phyloP scores from a whole-genome alignment of 2,888 invertebrate genomes.

The Drosophila sordidula region DNA sequence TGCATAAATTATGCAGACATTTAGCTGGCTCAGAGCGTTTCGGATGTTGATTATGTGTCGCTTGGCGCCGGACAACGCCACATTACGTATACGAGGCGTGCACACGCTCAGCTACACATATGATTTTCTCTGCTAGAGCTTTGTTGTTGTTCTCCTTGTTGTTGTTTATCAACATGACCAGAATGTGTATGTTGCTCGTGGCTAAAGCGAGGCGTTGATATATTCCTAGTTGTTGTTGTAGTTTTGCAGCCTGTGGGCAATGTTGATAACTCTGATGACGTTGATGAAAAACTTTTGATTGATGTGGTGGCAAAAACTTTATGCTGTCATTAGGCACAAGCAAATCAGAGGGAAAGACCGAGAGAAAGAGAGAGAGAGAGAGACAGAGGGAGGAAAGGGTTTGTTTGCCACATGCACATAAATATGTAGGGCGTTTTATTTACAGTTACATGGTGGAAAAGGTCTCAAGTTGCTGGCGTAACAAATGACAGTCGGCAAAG shows the following conservation, averaged over 20 bases:
- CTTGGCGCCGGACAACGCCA: slow-evolving; percentile 37
- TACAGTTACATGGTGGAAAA: slow-evolving; percentile 16
- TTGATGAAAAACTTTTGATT: slow-evolving; percentile 82
- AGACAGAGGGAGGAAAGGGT: slow-evolving; percentile 20
- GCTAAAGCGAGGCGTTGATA: slow-evolving; percentile 47
- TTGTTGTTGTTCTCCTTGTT: slow-evolving; percentile 18
- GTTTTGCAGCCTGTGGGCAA: slow-evolving; percentile 65
- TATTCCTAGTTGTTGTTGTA: slow-evolving; percentile 52
- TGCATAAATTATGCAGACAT: slow-evolving; percentile 74
- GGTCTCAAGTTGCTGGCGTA: slow-evolving; percentile 56
- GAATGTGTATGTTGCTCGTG: slow-evolving; percentile 42
- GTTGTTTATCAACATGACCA: slow-evolving; percentile 42
- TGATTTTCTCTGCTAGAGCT: slow-evolving; percentile 33
- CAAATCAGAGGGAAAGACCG: slow-evolving; percentile 33
- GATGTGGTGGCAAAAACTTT: slow-evolving; percentile 81
- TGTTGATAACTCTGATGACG: slow-evolving; percentile 82
- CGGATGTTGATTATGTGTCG: slow-evolving; percentile 52
- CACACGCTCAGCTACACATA: slow-evolving; percentile 29
- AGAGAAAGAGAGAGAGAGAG: background rate
- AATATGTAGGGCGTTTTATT: slow-evolving; percentile 18
- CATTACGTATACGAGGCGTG: slow-evolving; percentile 67
- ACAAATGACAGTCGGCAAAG: slow-evolving; percentile 69
- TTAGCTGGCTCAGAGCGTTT: slow-evolving; percentile 46
- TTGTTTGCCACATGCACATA: slow-evolving; percentile 23
- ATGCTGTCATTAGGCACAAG: slow-evolving; percentile 75